Conservation (phyloP, 2,888 invertebrate genomes). For the Diachrysia chrysitis region DNA sequence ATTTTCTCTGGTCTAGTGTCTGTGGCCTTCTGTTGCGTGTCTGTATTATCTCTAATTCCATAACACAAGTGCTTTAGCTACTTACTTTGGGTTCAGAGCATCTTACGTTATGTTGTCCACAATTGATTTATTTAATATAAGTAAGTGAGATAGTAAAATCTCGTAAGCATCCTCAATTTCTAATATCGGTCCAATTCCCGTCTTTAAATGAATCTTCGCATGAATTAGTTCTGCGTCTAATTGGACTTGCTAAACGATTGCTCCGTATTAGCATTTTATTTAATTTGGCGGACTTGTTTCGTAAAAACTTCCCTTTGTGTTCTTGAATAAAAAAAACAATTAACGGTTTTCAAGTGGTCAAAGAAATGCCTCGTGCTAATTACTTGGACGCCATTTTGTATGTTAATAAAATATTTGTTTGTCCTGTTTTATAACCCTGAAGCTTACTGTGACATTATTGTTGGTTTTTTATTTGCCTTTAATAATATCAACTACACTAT, state of each 20-base stretch:
- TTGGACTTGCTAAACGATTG: conserved; percentile 35
- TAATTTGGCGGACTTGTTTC: conserved; percentile 10
- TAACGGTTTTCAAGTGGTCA: not conserved
- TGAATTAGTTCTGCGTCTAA: conserved; percentile 27
- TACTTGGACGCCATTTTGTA: not conserved
- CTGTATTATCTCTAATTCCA: too few species aligned
- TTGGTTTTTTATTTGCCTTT: too few species aligned
- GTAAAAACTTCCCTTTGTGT: conserved; percentile 5
- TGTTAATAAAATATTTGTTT: not conserved
- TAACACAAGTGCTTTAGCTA: too few species aligned
- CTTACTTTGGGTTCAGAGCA: too few species aligned
- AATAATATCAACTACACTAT: too few species aligned
- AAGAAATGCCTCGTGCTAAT: not conserved
- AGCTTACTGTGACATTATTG: not conserved
- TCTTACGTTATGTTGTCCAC: too few species aligned
- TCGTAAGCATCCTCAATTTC: conserved; percentile 17
- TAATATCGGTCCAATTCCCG: conserved; percentile 24
- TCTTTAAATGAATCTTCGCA: conserved; percentile 30
- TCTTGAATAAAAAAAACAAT: not conserved
- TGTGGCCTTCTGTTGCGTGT: too few species aligned
- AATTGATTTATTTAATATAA: too few species aligned
- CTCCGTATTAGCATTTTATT: conserved; percentile 15
- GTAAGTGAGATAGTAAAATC: not conserved
- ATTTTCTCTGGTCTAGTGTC: too few species aligned
- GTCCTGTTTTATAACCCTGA: not conserved